Evolutionary conservation across 1,140 invertebrate genomes (phyloP).

Genomic region (Pollicipes pollicipes): DNA sequence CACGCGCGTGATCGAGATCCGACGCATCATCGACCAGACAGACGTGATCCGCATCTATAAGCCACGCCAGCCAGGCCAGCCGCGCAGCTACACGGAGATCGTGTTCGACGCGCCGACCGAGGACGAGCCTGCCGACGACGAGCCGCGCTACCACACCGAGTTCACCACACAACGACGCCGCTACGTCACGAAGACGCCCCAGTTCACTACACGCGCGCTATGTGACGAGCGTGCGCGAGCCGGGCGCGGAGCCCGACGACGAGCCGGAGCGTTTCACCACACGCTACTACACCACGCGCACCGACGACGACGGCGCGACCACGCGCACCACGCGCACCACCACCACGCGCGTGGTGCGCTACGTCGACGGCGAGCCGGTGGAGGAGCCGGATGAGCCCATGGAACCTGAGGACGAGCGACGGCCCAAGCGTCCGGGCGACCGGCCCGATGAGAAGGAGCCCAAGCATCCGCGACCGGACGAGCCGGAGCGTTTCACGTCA

Average conservation of each 20-base stretch:
- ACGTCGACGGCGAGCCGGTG: too few species aligned
- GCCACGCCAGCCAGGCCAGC: slow-evolving; percentile 20
- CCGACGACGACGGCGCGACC: neutral
- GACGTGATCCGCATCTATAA: neutral
- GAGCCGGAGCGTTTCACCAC: neutral
- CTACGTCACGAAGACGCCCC: neutral
- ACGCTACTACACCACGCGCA: neutral
- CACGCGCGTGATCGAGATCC: neutral
- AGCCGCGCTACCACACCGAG: neutral
- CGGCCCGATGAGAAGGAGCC: neutral
- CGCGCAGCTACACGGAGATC: slow-evolving; percentile 36
- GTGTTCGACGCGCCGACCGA: slow-evolving; percentile 22
- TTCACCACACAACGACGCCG: neutral
- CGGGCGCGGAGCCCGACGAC: neutral
- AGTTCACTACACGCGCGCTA: neutral
- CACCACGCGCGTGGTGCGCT: too few species aligned
- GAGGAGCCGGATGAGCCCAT: too few species aligned
- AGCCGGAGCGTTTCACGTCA: neutral
- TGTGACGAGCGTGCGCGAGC: neutral
- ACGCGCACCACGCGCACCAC: too few species aligned
- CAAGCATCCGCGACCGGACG: neutral
- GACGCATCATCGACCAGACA: neutral
- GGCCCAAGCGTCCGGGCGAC: neutral
- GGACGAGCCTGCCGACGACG: neutral
- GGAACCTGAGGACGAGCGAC: neutral